phyloP scores from a whole-genome alignment of 2,113 vertebrate species.

The Tetraodon nigroviridis region DNA sequence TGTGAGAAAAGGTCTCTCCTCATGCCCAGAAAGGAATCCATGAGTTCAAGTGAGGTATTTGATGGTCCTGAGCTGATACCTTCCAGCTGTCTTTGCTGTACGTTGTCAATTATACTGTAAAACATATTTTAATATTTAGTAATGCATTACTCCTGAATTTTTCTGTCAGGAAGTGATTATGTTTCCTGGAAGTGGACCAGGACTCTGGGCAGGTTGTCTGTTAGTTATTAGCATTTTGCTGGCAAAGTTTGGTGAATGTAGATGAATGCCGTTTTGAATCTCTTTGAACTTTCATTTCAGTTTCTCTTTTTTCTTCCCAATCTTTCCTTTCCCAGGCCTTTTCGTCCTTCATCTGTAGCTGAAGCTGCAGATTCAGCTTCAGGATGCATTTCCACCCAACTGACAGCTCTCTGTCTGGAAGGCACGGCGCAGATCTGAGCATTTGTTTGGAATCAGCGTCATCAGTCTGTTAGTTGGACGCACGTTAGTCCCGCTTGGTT shows the following conservation, averaged over 20 bases:
- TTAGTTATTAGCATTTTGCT: not conserved
- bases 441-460: slow-evolving; percentile 9
- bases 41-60: not conserved
- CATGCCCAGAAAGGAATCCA: not conserved
- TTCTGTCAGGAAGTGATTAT: not conserved
- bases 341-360: too few relatives aligned
- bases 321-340: too few relatives aligned
- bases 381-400: not conserved
- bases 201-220: not conserved
- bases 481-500: slow-evolving; percentile 6
- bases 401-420: slow-evolving; percentile 1
- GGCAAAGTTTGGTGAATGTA: not conserved
- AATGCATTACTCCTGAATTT: too few relatives aligned
- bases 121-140: too few relatives aligned
- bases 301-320: not conserved
- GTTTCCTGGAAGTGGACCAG: not conserved
- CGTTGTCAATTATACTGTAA: too few relatives aligned
- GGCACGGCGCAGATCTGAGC: slow-evolving; percentile 8
- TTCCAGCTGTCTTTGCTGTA: too few relatives aligned
- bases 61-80: not conserved
- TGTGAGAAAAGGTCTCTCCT: not conserved
- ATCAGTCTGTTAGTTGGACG: slow-evolving; percentile 9
- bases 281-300: not conserved
- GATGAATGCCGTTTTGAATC: not conserved
- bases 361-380: too few relatives aligned